Evolutionary conservation across 2,888 invertebrate species (phyloP).

Genomic region (Nymphalis c-album): DNA sequence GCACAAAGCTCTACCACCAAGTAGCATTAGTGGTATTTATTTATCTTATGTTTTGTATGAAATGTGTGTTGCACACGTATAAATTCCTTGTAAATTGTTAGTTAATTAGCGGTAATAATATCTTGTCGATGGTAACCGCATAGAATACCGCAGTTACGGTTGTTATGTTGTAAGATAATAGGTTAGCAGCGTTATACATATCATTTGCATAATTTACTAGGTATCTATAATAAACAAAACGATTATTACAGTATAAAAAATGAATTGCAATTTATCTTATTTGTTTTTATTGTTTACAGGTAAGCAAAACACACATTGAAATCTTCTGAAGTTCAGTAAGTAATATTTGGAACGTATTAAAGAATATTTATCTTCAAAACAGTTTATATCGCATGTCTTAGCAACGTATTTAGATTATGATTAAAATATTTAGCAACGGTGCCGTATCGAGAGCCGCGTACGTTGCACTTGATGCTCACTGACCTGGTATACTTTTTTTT

Average conservation of each 20-base stretch:
- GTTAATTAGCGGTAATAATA: conserved; percentile 1
- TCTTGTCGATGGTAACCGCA: conserved; percentile 2
- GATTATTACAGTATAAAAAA: background rate
- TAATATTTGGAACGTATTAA: background rate
- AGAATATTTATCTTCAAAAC: too few species aligned
- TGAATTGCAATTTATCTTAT: background rate
- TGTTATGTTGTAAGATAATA: conserved; percentile 1
- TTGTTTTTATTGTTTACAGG: conserved; percentile 31
- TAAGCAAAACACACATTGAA: conserved; percentile 21
- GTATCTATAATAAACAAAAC: conserved; percentile 1
- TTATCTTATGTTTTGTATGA: background rate
- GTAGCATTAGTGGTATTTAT: too few species aligned
- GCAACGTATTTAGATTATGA: background rate
- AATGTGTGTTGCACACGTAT: background rate
- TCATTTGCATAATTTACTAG: background rate
- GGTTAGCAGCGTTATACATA: background rate
- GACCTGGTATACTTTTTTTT: conserved; percentile 1
- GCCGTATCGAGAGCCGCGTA: background rate
- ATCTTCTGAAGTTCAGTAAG: background rate
- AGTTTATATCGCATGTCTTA: background rate
- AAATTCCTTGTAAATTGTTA: background rate
- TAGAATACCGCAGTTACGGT: conserved; percentile 5
- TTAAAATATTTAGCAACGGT: background rate
- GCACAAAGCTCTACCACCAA: too few species aligned
- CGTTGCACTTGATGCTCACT: conserved; percentile 1